A percentile compares a stretch with the other conserved stretches of the same genome.
These are phyloP conservation scores for Hipparchia sbordonii DNA, from an alignment of 2,888 invertebrate genomes.

Conservation along the genomic window DNA sequence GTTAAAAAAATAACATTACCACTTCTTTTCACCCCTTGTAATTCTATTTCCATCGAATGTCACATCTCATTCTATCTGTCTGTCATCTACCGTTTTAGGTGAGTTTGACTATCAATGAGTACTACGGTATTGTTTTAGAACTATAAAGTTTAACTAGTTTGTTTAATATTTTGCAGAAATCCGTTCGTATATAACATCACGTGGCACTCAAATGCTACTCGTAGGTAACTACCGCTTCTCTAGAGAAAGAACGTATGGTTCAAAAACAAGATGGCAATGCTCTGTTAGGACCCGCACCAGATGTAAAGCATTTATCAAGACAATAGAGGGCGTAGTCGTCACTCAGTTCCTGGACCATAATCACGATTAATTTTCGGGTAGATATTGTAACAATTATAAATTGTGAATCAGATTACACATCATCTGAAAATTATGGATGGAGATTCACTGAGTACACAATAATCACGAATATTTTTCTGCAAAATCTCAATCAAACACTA, in stretches of 20 bases:
- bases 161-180: conserved; percentile 2
- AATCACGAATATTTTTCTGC: background rate
- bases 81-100: too few relatives aligned
- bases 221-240: conserved; percentile 9
- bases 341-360: background rate
- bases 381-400: background rate
- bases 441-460: background rate
- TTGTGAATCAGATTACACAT: too few relatives aligned
- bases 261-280: conserved; percentile 5
- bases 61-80: too few relatives aligned
- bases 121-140: too few relatives aligned
- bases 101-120: too few relatives aligned
- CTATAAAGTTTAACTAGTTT: background rate
- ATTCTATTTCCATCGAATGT: too few relatives aligned
- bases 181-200: background rate
- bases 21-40: too few relatives aligned
- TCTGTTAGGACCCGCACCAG: background rate
- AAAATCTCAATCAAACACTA: too few relatives aligned
- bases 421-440: too few relatives aligned
- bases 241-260: background rate
- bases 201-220: conserved; percentile 9
- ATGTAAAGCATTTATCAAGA: conserved; percentile 1
- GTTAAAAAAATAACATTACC: too few relatives aligned
- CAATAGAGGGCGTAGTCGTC: background rate
- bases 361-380: background rate